These are phyloP conservation scores for Cryptosula pallasiana DNA, from an alignment of 2,888 invertebrate species.

Conservation along the genomic window DNA sequence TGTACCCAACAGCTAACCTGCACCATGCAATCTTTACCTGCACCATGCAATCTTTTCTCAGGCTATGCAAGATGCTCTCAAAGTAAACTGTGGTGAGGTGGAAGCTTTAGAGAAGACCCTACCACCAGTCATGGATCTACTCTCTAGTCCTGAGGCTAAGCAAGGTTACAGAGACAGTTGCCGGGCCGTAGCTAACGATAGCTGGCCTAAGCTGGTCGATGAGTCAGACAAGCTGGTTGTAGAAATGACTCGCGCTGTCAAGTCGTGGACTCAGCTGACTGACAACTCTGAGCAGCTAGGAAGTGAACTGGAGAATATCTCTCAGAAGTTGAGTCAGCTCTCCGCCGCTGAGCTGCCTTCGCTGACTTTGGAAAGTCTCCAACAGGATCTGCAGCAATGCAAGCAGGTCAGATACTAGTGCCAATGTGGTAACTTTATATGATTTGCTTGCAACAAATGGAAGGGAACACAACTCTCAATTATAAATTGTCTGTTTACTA, in stretches of 20 bases:
- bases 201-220: background rate
- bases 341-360: background rate
- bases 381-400: background rate
- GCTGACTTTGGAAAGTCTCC: background rate
- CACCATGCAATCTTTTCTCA: too few relatives aligned
- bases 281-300: background rate
- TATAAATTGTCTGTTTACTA: too few relatives aligned
- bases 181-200: background rate
- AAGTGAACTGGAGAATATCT: background rate
- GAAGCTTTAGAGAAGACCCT: slow-evolving; percentile 13
- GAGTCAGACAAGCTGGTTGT: background rate
- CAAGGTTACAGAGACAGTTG: background rate
- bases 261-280: slow-evolving; percentile 7
- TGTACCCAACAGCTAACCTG: too few relatives aligned
- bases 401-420: background rate
- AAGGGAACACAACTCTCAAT: too few relatives aligned
- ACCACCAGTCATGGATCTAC: background rate
- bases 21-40: too few relatives aligned
- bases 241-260: background rate
- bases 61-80: slow-evolving; percentile 2
- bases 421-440: too few relatives aligned
- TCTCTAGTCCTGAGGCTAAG: background rate
- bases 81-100: background rate
- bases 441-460: too few relatives aligned
- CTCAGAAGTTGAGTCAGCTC: background rate